These are phyloP conservation scores for Nannoperca australis DNA, from an alignment of 2,797 vertebrate genomes.

Conservation along the genomic window DNA sequence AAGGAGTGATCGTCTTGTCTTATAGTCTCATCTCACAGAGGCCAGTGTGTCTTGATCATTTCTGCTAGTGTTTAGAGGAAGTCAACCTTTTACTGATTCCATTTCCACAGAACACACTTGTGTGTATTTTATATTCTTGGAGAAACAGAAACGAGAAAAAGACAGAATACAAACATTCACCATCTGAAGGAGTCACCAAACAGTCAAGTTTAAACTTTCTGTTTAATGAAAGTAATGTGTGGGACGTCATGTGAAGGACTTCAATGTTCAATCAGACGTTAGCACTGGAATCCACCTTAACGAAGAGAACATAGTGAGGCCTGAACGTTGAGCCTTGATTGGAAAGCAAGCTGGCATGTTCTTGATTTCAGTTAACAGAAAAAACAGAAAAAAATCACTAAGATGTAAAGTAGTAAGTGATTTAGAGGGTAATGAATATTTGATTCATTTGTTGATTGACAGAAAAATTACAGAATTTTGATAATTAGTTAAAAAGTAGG, in stretches of 20 bases:
- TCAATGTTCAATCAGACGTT: background rate
- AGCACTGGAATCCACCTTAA: background rate
- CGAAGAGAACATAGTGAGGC: background rate
- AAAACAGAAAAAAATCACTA: background rate
- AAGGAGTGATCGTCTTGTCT: conserved; percentile 13
- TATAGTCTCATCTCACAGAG: background rate
- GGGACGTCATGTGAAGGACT: background rate
- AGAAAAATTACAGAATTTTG: background rate
- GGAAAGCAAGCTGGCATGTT: background rate
- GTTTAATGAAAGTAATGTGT: background rate
- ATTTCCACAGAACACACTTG: background rate
- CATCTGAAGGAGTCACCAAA: background rate
- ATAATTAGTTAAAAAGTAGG: background rate
- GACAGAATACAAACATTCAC: background rate
- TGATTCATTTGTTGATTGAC: no score
- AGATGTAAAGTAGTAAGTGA: no score
- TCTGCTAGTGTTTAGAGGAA: background rate
- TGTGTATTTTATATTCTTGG: background rate
- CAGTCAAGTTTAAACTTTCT: background rate
- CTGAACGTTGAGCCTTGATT: background rate
- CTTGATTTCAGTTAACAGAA: no score
- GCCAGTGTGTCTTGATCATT: background rate
- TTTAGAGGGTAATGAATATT: background rate
- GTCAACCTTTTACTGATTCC: background rate
- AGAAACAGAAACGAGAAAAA: conserved; percentile 1